Conservation (phyloP, 2,797 vertebrate species). For the Chaenodraco wilsoni region DNA sequence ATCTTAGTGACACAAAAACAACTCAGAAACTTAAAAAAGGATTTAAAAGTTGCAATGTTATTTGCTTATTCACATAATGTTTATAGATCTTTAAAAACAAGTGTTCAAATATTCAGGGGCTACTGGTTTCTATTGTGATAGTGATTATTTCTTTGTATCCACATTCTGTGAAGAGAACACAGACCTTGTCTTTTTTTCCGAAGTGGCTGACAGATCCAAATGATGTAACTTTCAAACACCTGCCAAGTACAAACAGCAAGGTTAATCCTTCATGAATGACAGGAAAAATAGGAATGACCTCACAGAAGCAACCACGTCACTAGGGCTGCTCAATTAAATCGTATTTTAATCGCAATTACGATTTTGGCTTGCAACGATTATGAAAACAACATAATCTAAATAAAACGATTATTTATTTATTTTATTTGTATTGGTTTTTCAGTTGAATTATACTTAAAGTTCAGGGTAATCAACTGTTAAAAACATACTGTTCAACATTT, state of each 20-base stretch:
- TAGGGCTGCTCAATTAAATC: too few relatives aligned
- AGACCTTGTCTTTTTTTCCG: conserved; percentile 82
- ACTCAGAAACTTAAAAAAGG: neutral
- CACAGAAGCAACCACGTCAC: neutral
- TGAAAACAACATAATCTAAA: too few relatives aligned
- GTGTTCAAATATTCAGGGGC: neutral
- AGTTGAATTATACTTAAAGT: too few relatives aligned
- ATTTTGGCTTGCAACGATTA: too few relatives aligned
- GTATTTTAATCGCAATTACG: too few relatives aligned
- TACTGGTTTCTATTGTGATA: neutral
- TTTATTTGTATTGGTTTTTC: too few relatives aligned
- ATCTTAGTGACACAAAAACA: neutral
- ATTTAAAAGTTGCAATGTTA: neutral
- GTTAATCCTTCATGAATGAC: conserved; percentile 24
- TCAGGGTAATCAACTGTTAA: too few relatives aligned
- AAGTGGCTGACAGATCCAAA: conserved; percentile 87
- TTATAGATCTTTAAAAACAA: neutral
- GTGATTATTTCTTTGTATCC: neutral
- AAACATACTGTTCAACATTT: too few relatives aligned
- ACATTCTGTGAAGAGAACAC: conserved; percentile 17
- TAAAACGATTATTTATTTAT: too few relatives aligned
- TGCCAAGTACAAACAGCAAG: conserved; percentile 53
- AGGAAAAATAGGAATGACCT: neutral
- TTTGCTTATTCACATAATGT: neutral
- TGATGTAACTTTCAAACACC: conserved; percentile 87